Percentiles rank a stretch among this genome's conserved stretches.
These are phyloP conservation scores for Tyrannus savana DNA, from an alignment of 2,113 vertebrate genomes.

Conservation along the genomic window DNA sequence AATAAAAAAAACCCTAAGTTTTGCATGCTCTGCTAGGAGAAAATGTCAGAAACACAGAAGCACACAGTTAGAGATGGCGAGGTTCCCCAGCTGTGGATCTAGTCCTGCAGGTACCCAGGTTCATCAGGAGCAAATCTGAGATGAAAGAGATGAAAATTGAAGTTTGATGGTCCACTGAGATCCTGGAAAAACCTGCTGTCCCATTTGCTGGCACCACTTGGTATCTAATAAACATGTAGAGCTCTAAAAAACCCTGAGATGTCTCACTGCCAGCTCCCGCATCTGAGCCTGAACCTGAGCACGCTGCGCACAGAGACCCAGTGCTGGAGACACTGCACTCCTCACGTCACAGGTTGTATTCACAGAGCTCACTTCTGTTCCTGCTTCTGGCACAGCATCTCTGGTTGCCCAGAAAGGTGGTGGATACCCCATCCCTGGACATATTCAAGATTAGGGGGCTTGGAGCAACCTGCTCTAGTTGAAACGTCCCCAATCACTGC, in stretches of 20 bases:
- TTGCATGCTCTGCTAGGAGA: not conserved
- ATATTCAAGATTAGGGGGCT: not conserved
- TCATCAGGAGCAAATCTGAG: not conserved
- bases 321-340: not conserved
- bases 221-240: not conserved
- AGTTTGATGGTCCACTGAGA: not conserved
- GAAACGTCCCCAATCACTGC: not conserved
- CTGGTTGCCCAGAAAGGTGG: not conserved
- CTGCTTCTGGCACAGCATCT: not conserved
- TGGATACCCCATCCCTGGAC: not conserved
- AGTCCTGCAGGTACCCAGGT: not conserved
- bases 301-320: fast-evolving
- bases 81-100: not conserved
- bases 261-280: fast-evolving
- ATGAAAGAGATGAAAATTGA: not conserved
- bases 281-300: not conserved
- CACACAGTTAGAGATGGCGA: not conserved
- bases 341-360: fast-evolving
- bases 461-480: not conserved
- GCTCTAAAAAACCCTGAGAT: not conserved
- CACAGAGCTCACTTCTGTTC: not conserved
- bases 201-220: not conserved
- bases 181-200: not conserved
- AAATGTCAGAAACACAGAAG: not conserved
- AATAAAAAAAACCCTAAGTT: not conserved